phyloP scores from a whole-genome alignment of 1,140 invertebrate species.

The Psilanteris sp. region DNA sequence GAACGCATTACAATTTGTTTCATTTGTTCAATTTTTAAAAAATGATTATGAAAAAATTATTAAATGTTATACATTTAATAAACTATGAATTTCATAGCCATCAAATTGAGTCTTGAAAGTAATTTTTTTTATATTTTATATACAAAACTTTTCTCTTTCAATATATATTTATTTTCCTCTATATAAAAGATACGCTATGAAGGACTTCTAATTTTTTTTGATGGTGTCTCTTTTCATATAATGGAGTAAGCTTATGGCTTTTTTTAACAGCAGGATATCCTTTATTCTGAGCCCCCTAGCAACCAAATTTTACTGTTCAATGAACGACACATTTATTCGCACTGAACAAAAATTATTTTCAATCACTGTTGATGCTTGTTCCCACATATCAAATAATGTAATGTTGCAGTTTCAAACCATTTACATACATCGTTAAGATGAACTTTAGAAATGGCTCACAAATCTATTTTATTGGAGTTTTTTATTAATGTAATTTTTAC shows the following conservation, averaged over 20 bases:
- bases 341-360: conserved; percentile 32
- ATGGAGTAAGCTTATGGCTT: too few species aligned
- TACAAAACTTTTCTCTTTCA: conserved; percentile 6
- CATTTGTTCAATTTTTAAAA: too few species aligned
- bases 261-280: conserved; percentile 51
- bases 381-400: conserved; percentile 44
- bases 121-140: conserved; percentile 6
- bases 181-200: conserved; percentile 29
- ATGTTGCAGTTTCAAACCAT: conserved; percentile 2
- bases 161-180: conserved; percentile 21
- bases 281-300: conserved; percentile 40
- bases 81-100: too few species aligned
- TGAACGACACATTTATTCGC: conserved; percentile 43
- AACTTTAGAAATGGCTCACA: background rate
- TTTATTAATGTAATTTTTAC: too few species aligned
- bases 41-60: too few species aligned
- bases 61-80: too few species aligned
- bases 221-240: conserved; percentile 27
- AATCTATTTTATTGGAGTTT: too few species aligned
- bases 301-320: conserved; percentile 48
- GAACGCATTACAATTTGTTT: too few species aligned
- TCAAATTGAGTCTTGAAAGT: too few species aligned
- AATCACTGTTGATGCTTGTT: conserved; percentile 23
- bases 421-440: conserved; percentile 1
- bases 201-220: conserved; percentile 38